Evolutionary conservation across 2,888 invertebrate genomes (phyloP), one percentile per base, ranked within the genome.

Genomic region (Eilema depressum): DNA sequence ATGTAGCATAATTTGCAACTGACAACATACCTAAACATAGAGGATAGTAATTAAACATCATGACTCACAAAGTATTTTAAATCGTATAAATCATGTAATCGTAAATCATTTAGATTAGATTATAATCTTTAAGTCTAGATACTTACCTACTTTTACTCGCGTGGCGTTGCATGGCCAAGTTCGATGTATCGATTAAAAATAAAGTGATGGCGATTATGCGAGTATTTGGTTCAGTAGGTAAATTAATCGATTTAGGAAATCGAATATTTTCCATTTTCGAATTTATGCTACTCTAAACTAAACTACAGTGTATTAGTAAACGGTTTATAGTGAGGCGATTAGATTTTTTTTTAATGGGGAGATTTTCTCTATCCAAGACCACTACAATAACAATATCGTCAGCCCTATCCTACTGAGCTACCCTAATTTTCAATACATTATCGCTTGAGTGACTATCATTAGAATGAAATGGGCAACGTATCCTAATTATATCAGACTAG

Each of bases 141-240:
- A 37, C 12, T 3, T 37, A 37, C 12, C 12, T 37, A 37, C 53
- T 78, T 74, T 74, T 72, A 73, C 71, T 68, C 25, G 75, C 71
- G 68, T 67, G 74, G 71, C 47, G 14, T 47, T 47, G 70, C 60
- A 79, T 71, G 75, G 79, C 81, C 79, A 82, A 83, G 79, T 77
- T 76, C 75, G 76, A 77, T 77, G 59, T 59, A 59, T 73, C 64
- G 59, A 68, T 59, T 73, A 69, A 80, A 81, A 83, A 87, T 84
- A 26, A 57, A 25, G 14, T 25, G n/a, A 12, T 57, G 3, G 57
- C 57, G 25, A 23, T 57, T 23, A 57, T 57, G 11, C n/a, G n/a
- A 57, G 20, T 30, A 20, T 28, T 60, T 60, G 26, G 20, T 28
- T 28, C 47, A 20, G 47, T 47, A 20, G 5, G 47, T 20, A 47